A percentile compares a stretch with the other conserved stretches of the same genome.
Conservation (phyloP, 2,797 vertebrate species). For the Rhinatrema bivittatum region DNA sequence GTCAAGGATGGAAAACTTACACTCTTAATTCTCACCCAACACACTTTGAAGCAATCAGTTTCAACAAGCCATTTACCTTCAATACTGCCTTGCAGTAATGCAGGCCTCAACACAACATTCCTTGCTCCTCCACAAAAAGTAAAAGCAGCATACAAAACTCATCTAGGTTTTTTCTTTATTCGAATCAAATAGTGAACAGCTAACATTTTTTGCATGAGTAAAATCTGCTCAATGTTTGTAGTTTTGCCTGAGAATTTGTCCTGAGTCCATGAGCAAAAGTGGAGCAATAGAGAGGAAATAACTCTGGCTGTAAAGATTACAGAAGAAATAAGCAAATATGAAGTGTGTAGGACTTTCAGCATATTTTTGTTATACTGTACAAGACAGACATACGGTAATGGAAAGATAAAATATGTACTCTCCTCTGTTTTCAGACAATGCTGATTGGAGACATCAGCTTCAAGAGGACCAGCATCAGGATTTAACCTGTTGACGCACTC, state of each 20-base stretch:
- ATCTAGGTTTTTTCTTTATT: no score
- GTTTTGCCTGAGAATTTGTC: no score
- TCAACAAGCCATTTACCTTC: no score
- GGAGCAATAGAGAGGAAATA: not conserved
- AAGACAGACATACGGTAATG: not conserved
- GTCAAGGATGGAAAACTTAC: no score
- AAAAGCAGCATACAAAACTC: no score
- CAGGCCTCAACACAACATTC: no score
- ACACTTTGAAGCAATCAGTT: no score
- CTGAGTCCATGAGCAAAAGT: not conserved
- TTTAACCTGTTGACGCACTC: conserved; percentile 34
- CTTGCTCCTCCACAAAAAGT: no score
- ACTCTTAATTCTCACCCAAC: no score
- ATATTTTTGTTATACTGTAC: not conserved
- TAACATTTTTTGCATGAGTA: no score
- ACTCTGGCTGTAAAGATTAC: not conserved
- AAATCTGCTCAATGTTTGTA: no score
- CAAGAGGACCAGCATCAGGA: conserved; percentile 75
- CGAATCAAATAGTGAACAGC: not conserved
- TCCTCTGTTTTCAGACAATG: conserved; percentile 63
- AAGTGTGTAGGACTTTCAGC: not conserved
- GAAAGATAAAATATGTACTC: conserved; percentile 5
- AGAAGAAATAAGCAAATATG: not conserved
- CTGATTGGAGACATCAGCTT: conserved; percentile 58
- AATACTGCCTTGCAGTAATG: no score